Evolutionary conservation across 1,140 invertebrate species (phyloP).

Genomic region (Mizuhopecten yessoensis): DNA sequence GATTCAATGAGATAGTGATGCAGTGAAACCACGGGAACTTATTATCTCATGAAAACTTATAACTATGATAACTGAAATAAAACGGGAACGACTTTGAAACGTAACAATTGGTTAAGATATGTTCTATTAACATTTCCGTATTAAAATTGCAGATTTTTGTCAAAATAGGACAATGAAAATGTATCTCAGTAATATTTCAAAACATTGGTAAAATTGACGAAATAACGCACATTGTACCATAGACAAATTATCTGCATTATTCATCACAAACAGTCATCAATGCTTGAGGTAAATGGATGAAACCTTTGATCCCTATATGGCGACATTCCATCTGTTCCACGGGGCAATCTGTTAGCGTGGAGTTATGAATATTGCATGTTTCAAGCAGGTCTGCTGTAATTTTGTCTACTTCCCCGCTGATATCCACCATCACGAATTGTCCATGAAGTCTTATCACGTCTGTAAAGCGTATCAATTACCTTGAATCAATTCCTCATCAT

Average conservation of each 20-base stretch:
- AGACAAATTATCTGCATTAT: constrained; percentile 7
- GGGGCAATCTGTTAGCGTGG: background rate
- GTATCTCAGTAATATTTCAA: background rate
- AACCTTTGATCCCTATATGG: background rate
- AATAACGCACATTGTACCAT: background rate
- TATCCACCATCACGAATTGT: background rate
- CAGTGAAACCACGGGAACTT: no score
- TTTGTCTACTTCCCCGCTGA: constrained; percentile 13
- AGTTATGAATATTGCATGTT: constrained; percentile 39
- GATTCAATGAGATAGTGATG: no score
- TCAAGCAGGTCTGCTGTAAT: constrained; percentile 13
- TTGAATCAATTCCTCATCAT: constrained; percentile 33
- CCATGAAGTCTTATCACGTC: constrained; percentile 28
- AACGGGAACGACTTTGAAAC: no score
- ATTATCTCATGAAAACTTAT: no score
- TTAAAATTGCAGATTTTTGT: no score
- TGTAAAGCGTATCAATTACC: constrained; percentile 32
- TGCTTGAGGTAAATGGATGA: background rate
- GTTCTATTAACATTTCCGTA: no score
- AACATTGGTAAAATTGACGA: background rate
- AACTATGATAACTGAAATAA: no score
- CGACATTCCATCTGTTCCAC: background rate
- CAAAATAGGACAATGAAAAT: background rate
- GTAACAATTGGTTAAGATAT: no score
- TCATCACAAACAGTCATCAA: background rate